A percentile compares a stretch with the other conserved stretches of the same genome.
phyloP scores from a whole-genome alignment of 2,113 vertebrate species.

The Nyctereutes procyonoides region DNA sequence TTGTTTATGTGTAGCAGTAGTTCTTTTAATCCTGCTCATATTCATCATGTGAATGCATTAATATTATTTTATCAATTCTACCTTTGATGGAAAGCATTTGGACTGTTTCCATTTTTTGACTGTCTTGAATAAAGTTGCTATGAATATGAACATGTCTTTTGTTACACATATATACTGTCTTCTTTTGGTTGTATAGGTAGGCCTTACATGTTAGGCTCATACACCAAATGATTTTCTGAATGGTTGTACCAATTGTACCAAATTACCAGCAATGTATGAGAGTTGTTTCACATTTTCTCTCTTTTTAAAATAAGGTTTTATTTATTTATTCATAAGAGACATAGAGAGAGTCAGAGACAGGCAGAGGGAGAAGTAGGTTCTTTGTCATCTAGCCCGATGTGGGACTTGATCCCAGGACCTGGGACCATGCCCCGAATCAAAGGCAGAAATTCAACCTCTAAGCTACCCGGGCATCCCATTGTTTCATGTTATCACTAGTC shows the following conservation, averaged over 20 bases:
- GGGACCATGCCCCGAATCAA: too few relatives aligned
- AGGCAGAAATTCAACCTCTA: too few relatives aligned
- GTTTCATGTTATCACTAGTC: neutral
- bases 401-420: too few relatives aligned
- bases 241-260: neutral
- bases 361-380: too few relatives aligned
- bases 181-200: neutral
- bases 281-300: neutral
- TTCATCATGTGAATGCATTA: neutral
- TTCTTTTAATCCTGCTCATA: neutral
- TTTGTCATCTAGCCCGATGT: too few relatives aligned
- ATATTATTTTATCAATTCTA: neutral
- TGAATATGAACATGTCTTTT: neutral
- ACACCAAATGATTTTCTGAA: neutral
- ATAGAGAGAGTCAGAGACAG: too few relatives aligned
- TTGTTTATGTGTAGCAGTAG: neutral
- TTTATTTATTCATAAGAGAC: too few relatives aligned
- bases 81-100: neutral
- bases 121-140: neutral
- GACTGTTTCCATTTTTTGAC: neutral
- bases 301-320: too few relatives aligned
- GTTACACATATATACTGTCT: neutral
- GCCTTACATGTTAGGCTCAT: neutral
- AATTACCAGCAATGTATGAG: neutral
- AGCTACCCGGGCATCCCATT: neutral